Percentiles rank a stretch among this genome's conserved stretches.
Conservation (phyloP, 2,797 vertebrate species). For the Rhyacichthys aspro region DNA sequence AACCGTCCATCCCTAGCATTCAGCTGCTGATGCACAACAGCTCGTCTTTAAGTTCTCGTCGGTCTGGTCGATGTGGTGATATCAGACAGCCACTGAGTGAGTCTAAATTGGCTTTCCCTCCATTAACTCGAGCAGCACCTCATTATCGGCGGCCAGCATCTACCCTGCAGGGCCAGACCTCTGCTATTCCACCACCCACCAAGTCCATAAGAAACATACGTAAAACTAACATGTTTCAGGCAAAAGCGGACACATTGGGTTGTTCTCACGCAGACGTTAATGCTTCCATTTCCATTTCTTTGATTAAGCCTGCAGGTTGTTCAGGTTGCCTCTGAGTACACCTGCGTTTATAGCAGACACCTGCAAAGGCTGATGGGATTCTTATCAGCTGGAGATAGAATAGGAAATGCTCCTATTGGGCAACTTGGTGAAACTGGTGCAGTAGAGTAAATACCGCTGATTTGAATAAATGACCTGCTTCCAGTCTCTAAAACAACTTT, state of each 20-base stretch:
- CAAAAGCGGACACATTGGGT: constrained; percentile 3
- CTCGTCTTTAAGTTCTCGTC: constrained; percentile 52
- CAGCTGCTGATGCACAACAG: constrained; percentile 39
- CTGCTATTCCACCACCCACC: constrained; percentile 40
- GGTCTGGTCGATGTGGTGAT: constrained; percentile 40
- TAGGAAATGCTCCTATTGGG: constrained; percentile 29
- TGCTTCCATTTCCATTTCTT: constrained; percentile 63
- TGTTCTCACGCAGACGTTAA: constrained; percentile 14
- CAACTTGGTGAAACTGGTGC: constrained; percentile 10
- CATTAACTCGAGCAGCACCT: constrained; percentile 59
- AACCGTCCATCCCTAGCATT: constrained; percentile 35
- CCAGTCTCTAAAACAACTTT: not conserved
- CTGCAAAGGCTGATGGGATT: constrained; percentile 55
- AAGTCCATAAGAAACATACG: constrained; percentile 14
- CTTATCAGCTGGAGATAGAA: constrained; percentile 37
- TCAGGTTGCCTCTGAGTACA: constrained; percentile 47
- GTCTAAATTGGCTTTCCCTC: constrained; percentile 66
- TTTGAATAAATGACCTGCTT: constrained; percentile 16
- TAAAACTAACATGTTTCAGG: constrained; percentile 26
- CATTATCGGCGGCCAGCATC: constrained; percentile 65
- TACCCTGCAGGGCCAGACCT: constrained; percentile 57
- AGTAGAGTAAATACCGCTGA: constrained; percentile 19
- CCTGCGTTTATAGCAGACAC: constrained; percentile 53
- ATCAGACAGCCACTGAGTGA: constrained; percentile 49
- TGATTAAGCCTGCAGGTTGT: constrained; percentile 66